Conservation (phyloP, 2,113 vertebrate species). For the Microtus pennsylvanicus region DNA sequence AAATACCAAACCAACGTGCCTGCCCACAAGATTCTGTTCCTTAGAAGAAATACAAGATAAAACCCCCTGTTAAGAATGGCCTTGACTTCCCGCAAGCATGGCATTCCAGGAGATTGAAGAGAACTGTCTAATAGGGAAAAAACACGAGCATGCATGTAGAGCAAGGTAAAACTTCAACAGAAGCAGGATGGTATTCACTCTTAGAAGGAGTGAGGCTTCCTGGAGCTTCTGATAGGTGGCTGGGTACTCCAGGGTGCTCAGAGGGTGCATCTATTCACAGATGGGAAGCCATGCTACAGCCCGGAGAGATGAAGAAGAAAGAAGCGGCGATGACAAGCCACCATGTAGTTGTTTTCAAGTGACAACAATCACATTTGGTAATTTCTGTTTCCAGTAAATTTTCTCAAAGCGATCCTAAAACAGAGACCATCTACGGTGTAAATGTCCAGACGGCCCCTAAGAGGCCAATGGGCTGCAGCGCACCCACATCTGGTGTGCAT, state of each 20-base stretch:
- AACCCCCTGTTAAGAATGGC: background rate
- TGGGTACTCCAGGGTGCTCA: background rate
- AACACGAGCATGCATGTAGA: background rate
- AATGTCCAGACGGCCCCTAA: constrained; percentile 40
- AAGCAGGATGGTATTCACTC: background rate
- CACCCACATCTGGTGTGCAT: constrained; percentile 75
- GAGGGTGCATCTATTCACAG: background rate
- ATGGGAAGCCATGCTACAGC: background rate
- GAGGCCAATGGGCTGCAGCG: background rate
- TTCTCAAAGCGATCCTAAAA: constrained; percentile 61
- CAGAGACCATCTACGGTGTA: background rate
- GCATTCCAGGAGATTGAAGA: background rate
- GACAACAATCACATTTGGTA: constrained; percentile 36
- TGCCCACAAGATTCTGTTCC: background rate
- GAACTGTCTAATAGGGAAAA: background rate
- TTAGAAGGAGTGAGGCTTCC: background rate
- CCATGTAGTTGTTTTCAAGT: background rate
- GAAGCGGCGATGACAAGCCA: background rate
- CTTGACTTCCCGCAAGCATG: background rate
- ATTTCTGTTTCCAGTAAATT: constrained; percentile 65
- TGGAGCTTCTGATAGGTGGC: background rate
- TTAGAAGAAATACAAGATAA: background rate
- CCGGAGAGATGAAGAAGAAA: background rate
- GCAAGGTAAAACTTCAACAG: background rate
- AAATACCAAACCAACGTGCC: accelerated